Evolutionary conservation across 64 coral and sea anemone genomes (phyloP).

Genomic region (Orbicella faveolata): DNA sequence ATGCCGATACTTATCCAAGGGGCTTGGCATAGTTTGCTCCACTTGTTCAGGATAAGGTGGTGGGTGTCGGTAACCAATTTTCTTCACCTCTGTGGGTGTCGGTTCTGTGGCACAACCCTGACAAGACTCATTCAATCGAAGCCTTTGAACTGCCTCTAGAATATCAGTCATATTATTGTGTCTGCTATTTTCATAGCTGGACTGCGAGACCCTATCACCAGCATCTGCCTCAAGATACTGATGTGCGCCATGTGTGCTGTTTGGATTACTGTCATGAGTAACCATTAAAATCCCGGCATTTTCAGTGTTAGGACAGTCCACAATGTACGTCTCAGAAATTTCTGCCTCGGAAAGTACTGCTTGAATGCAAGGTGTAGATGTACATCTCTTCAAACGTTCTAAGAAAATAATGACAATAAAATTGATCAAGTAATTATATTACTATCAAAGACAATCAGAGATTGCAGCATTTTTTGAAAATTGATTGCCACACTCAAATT

Average conservation of each 20-base stretch:
- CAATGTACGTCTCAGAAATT: slow-evolving; percentile 35
- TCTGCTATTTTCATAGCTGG: slow-evolving; percentile 13
- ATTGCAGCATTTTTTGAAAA: too few relatives aligned
- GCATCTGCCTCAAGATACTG: slow-evolving; percentile 18
- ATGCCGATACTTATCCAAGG: slow-evolving; percentile 75
- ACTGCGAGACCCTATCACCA: slow-evolving; percentile 5
- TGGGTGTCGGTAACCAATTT: slow-evolving; percentile 72
- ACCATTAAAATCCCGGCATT: slow-evolving; percentile 77
- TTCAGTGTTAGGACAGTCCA: slow-evolving; percentile 47
- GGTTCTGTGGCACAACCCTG: slow-evolving; percentile 37
- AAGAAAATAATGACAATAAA: not conserved
- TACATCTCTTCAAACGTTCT: slow-evolving; percentile 90
- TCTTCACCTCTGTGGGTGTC: slow-evolving; percentile 42
- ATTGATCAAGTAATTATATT: not conserved
- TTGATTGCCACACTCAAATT: too few relatives aligned
- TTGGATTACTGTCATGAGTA: slow-evolving; percentile 1
- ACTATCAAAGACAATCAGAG: too few relatives aligned
- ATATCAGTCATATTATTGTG: slow-evolving; percentile 28
- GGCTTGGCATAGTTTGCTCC: slow-evolving; percentile 50
- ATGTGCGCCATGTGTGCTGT: not conserved
- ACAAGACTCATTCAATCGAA: slow-evolving; percentile 30
- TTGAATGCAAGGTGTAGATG: slow-evolving; percentile 72
- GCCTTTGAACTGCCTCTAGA: slow-evolving; percentile 32
- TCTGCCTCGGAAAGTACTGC: slow-evolving; percentile 44
- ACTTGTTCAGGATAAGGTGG: slow-evolving; percentile 78